Conservation (phyloP, 64 coral and sea anemone species). For the Astreopora myriophthalma region DNA sequence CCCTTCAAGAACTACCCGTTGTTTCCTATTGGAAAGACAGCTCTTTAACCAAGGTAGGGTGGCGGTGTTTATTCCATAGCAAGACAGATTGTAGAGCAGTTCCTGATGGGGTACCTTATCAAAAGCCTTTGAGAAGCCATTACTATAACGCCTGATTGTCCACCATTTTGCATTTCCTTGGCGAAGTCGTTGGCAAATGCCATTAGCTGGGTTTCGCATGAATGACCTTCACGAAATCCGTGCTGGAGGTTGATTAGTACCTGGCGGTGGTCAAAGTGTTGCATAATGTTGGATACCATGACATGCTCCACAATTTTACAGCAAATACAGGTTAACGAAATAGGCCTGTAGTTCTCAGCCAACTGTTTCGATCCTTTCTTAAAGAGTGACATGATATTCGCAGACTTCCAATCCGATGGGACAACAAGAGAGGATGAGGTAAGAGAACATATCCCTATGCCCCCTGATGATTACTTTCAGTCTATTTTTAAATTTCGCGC, state of each 20-base stretch:
- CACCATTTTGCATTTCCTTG: background rate
- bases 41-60: too few relatives aligned
- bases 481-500: too few relatives aligned
- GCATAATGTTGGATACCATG: background rate
- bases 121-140: background rate
- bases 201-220: constrained; percentile 54
- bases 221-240: constrained; percentile 11
- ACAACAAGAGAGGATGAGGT: too few relatives aligned
- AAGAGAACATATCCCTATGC: too few relatives aligned
- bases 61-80: too few relatives aligned
- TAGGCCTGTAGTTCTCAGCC: too few relatives aligned
- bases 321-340: too few relatives aligned
- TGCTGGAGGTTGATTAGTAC: constrained; percentile 16
- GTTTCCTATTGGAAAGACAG: too few relatives aligned
- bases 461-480: too few relatives aligned
- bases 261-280: background rate
- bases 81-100: too few relatives aligned
- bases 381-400: background rate
- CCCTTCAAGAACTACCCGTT: too few relatives aligned
- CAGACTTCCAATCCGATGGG: constrained; percentile 26
- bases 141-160: background rate
- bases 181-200: constrained; percentile 21
- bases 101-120: too few relatives aligned
- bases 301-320: constrained; percentile 44
- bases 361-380: background rate